Conservation (phyloP, 2,888 invertebrate genomes). For the Trisateles emortualis region DNA sequence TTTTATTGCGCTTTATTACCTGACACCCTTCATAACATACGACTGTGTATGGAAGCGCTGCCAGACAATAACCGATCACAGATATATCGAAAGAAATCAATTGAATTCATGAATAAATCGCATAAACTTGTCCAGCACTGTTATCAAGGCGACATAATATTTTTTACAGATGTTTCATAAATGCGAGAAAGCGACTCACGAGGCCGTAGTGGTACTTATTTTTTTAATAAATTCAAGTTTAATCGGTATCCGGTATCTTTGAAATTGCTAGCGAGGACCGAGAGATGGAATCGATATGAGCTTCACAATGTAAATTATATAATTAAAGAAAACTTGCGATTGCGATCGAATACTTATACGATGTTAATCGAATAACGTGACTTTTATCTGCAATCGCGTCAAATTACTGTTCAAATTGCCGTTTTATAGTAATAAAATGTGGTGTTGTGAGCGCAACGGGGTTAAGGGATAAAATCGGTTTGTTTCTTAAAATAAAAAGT, state of each 20-base stretch:
- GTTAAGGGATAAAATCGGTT: slow-evolving; percentile 50
- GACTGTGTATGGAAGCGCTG: slow-evolving; percentile 36
- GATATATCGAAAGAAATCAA: slow-evolving; percentile 76
- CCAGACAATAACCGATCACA: slow-evolving; percentile 62
- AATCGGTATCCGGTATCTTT: slow-evolving; percentile 76
- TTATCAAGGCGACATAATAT: slow-evolving; percentile 76
- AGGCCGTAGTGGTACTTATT: slow-evolving; percentile 62
- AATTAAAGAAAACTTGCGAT: slow-evolving; percentile 81
- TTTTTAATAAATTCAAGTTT: slow-evolving; percentile 77
- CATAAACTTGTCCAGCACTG: slow-evolving; percentile 69
- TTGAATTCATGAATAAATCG: slow-evolving; percentile 83
- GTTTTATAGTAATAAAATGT: slow-evolving; percentile 43
- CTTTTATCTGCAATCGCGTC: slow-evolving; percentile 64
- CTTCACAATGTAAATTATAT: slow-evolving; percentile 81
- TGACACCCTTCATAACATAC: slow-evolving; percentile 58
- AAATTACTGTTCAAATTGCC: slow-evolving; percentile 59
- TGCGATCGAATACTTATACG: slow-evolving; percentile 69
- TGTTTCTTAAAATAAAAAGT: slow-evolving; percentile 74
- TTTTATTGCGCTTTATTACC: slow-evolving; percentile 63
- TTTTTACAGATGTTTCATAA: slow-evolving; percentile 72
- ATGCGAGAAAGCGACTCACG: slow-evolving; percentile 62
- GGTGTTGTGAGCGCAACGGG: slow-evolving; percentile 36
- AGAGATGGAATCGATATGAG: slow-evolving; percentile 73
- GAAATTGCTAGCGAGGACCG: slow-evolving; percentile 74
- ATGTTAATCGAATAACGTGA: slow-evolving; percentile 73